These are phyloP conservation scores for Acrossocheilus wenchowensis DNA, from an alignment of 2,797 vertebrate genomes.

Conservation along the genomic window DNA sequence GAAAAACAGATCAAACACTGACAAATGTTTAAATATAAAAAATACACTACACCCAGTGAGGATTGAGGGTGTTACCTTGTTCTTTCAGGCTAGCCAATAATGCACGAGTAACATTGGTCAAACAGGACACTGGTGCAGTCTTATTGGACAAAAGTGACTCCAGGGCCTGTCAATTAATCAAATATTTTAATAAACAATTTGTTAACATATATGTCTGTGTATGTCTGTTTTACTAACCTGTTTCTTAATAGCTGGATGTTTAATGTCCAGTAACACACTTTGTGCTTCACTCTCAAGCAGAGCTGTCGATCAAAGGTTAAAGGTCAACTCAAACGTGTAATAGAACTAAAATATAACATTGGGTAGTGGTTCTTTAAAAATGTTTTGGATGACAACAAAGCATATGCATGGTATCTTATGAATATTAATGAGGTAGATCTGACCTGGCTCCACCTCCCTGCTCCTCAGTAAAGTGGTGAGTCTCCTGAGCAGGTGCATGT, in stretches of 20 bases:
- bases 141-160: slow-evolving; percentile 89
- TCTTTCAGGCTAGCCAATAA: slow-evolving; percentile 84
- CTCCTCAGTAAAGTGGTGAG: slow-evolving; percentile 82
- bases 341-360: neutral
- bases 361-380: neutral
- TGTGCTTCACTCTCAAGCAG: slow-evolving; percentile 87
- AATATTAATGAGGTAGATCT: slow-evolving; percentile 45
- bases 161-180: slow-evolving; percentile 82
- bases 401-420: neutral
- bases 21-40: slow-evolving; percentile 27
- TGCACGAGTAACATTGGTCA: slow-evolving; percentile 83
- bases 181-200: neutral
- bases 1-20: slow-evolving; percentile 15
- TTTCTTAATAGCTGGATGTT: slow-evolving; percentile 94
- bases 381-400: neutral
- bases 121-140: slow-evolving; percentile 84
- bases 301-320: slow-evolving; percentile 69
- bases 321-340: neutral
- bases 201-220: neutral
- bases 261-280: slow-evolving; percentile 90
- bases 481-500: slow-evolving; percentile 94
- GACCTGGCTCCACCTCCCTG: slow-evolving; percentile 75
- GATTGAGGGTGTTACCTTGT: slow-evolving; percentile 79
- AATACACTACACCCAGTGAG: neutral
- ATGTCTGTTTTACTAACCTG: slow-evolving; percentile 77